phyloP scores from a whole-genome alignment of 1,140 invertebrate genomes.

The Bombus picipes region DNA sequence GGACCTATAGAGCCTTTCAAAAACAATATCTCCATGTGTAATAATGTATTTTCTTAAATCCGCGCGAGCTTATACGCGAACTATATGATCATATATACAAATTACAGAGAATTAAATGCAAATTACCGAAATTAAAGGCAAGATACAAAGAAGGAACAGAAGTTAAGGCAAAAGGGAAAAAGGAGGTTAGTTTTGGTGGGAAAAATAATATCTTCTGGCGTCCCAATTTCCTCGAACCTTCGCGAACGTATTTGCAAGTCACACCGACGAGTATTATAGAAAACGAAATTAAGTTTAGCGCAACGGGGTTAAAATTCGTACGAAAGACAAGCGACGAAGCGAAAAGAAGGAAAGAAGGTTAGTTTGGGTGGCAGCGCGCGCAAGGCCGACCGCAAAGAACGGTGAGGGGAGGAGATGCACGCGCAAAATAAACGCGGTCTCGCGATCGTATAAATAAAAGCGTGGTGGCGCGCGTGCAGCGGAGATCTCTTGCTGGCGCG shows the following conservation, averaged over 20 bases:
- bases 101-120: not conserved
- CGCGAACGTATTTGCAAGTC: not conserved
- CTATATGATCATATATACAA: too few relatives aligned
- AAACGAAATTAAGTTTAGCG: not conserved
- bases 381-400: constrained; percentile 3
- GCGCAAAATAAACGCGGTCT: constrained; percentile 13
- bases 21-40: not conserved
- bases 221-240: not conserved
- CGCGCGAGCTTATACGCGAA: too few relatives aligned
- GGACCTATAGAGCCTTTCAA: not conserved
- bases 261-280: not conserved
- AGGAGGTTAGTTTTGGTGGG: too few relatives aligned
- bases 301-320: not conserved
- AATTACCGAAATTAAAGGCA: not conserved
- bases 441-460: constrained; percentile 18
- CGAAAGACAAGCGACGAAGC: not conserved
- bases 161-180: too few relatives aligned
- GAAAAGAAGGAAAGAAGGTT: not conserved
- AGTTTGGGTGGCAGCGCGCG: not conserved
- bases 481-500: not conserved
- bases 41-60: not conserved
- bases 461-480: not conserved
- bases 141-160: too few relatives aligned
- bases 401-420: not conserved
- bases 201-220: too few relatives aligned